Evolutionary conservation across 2,888 invertebrate species (phyloP), one percentile per base, ranked within the genome.

Genomic region (Archips xylosteana): DNA sequence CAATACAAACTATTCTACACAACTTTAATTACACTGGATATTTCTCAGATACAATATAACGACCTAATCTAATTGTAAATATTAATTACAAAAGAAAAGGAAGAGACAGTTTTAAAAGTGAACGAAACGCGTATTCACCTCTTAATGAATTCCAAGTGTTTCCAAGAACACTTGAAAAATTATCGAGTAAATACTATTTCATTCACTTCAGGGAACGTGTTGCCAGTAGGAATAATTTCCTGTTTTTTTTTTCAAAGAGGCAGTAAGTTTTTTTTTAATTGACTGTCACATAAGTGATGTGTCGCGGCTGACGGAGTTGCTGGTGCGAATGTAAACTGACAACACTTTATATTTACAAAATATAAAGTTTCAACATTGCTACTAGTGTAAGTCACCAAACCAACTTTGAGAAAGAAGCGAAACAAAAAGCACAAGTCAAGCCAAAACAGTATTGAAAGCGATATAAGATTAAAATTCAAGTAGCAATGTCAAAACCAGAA

Each of bases 401-500:
- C 92, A 94, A 92, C 92, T 92, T 94, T 93, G 92, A 94, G 92
- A 89, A 90, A 90, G 76, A 82, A 84, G 83, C 83, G 65, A 81
- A 78, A 78, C 77, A 77, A 74, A 79, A 83, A 79, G 82, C 80
- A 87, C 83, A 85, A 82, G 83, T 76, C 66, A 80, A 80, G 79
- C 73, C 67, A 51, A 70, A 76, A 76, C 51, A 80, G 66, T 75
- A 54, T 70, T 61, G 39, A 54, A 77, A 75, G 63, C 74, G 47
- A 71, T 63, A 71, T 78, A 78, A 81, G 76, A 77, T 78, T 81
- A 74, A 75, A 78, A 76, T 77, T 79, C 80, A 75, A 84, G 92
- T 92, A 94, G 93, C 92, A 93, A 94, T 94, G 94, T 94, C 86
- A 89, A 94, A 94, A 94, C 93, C 85, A 80, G 71, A 83, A 82